Evolutionary conservation across 2,113 vertebrate species (phyloP).

Genomic region (Axis porcinus): DNA sequence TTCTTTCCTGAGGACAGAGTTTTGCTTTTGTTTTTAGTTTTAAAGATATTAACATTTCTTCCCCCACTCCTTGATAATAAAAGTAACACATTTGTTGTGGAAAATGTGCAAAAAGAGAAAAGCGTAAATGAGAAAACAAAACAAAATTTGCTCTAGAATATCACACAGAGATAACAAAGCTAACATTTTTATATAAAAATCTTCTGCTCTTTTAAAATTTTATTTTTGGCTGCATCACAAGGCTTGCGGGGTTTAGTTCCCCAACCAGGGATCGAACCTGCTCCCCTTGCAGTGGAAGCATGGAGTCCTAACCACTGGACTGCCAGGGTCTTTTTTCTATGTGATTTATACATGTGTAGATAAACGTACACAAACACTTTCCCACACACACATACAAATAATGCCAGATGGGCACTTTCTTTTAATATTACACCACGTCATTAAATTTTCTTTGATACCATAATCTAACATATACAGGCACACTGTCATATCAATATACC

Average conservation of each 20-base stretch:
- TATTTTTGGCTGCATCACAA: background rate
- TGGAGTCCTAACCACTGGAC: background rate
- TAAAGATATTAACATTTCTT: background rate
- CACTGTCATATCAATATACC: background rate
- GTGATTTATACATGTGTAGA: background rate
- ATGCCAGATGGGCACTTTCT: background rate
- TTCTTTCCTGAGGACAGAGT: background rate
- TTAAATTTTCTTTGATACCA: background rate
- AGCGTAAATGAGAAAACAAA: background rate
- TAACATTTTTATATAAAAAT: background rate
- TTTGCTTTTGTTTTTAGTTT: background rate
- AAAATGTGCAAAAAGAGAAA: background rate
- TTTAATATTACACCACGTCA: background rate
- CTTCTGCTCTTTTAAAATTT: background rate
- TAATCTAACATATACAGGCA: no score
- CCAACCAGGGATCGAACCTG: background rate
- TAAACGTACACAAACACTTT: background rate
- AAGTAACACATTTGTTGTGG: background rate
- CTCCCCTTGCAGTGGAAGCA: background rate
- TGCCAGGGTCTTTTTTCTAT: background rate
- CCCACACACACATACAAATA: background rate
- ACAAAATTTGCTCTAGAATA: constrained; percentile 5
- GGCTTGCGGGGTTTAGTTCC: background rate
- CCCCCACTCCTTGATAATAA: background rate
- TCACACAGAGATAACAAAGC: background rate